Percentiles rank a stretch among this genome's conserved stretches.
These are phyloP conservation scores for Symphodus melops DNA, from an alignment of 2,113 vertebrate species.

Conservation along the genomic window DNA sequence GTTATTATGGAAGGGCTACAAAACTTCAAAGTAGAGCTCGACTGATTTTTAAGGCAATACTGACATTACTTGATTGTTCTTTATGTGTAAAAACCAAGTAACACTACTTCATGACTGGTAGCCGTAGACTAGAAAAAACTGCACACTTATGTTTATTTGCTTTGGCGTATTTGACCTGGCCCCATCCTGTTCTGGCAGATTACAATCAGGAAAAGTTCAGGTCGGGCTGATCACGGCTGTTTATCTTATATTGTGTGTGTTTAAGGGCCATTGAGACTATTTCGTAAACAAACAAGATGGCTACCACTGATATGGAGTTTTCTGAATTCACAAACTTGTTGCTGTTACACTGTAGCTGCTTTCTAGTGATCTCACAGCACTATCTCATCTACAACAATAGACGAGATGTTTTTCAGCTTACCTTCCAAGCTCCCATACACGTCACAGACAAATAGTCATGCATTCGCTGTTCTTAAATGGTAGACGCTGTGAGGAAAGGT, in stretches of 20 bases:
- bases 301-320: not conserved
- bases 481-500: too few relatives aligned
- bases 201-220: not conserved
- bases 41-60: not conserved
- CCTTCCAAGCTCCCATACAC: too few relatives aligned
- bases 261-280: not conserved
- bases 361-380: too few relatives aligned
- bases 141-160: not conserved
- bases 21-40: not conserved
- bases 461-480: too few relatives aligned
- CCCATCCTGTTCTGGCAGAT: slow-evolving; percentile 1
- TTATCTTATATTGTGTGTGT: not conserved
- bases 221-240: not conserved
- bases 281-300: not conserved
- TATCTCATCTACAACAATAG: too few relatives aligned
- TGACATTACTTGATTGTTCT: not conserved
- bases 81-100: not conserved
- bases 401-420: too few relatives aligned
- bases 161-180: not conserved
- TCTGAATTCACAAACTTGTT: not conserved
- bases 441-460: too few relatives aligned
- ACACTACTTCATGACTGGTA: not conserved
- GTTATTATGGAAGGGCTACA: not conserved
- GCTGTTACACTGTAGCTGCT: too few relatives aligned
- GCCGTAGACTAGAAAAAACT: not conserved